Evolutionary conservation across 2,888 invertebrate genomes (phyloP).

Genomic region (Serripes groenlandicus): DNA sequence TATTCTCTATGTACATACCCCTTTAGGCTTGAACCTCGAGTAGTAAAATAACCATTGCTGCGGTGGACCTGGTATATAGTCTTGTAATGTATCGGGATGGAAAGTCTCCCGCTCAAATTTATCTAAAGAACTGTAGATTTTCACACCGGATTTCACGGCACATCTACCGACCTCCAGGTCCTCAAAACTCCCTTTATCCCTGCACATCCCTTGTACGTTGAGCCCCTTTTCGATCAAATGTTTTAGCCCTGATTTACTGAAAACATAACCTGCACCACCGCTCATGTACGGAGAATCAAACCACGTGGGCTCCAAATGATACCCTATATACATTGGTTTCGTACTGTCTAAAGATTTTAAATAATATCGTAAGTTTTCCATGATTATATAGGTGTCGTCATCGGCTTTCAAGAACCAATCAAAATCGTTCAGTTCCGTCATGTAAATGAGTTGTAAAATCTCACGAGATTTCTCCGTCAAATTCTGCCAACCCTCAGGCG

Average conservation of each 20-base stretch:
- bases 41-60: constrained; percentile 63
- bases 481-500: constrained; percentile 65
- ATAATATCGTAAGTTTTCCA: constrained; percentile 61
- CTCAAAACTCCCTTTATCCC: constrained; percentile 59
- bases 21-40: constrained; percentile 63
- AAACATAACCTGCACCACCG: constrained; percentile 66
- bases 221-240: constrained; percentile 57
- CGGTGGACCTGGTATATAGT: constrained; percentile 64
- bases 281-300: constrained; percentile 67
- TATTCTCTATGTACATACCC: constrained; percentile 57
- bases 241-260: constrained; percentile 56
- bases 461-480: constrained; percentile 61
- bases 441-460: constrained; percentile 52
- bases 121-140: constrained; percentile 58
- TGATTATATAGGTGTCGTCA: constrained; percentile 64
- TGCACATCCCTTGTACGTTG: constrained; percentile 47
- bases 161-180: constrained; percentile 64
- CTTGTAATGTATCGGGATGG: constrained; percentile 60
- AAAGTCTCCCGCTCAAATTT: constrained; percentile 64
- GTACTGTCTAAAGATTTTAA: constrained; percentile 39
- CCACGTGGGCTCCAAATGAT: constrained; percentile 61
- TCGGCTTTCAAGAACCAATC: constrained; percentile 69
- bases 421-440: constrained; percentile 56
- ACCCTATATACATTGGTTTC: constrained; percentile 56
- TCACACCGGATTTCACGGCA: constrained; percentile 53